phyloP scores from a whole-genome alignment of 2,113 vertebrate genomes.

The Mungos mungo region DNA sequence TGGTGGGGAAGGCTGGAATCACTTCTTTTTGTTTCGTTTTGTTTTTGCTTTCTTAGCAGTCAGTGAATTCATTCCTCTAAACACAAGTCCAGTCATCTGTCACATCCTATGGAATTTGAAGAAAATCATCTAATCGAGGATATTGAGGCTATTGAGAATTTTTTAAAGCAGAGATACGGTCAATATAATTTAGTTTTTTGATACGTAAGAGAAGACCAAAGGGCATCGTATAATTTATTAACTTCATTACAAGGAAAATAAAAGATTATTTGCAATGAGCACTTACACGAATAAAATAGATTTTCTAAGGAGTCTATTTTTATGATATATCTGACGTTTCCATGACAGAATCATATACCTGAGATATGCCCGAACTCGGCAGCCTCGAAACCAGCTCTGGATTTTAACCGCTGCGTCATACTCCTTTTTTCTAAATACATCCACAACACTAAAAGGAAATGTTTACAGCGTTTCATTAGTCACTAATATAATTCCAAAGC shows the following conservation, averaged over 20 bases:
- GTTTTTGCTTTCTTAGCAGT: background rate
- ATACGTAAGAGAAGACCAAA: background rate
- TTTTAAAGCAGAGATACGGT: background rate
- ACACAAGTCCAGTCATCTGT: background rate
- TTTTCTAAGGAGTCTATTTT: background rate
- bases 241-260: background rate
- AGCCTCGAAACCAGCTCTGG: conserved; percentile 94
- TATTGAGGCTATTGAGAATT: background rate
- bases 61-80: background rate
- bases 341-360: conserved; percentile 83
- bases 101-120: background rate
- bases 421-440: conserved; percentile 84
- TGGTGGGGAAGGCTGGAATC: background rate
- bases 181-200: background rate
- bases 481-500: conserved; percentile 4
- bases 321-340: background rate
- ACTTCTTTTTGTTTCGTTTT: background rate
- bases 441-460: conserved; percentile 84
- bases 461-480: conserved; percentile 36
- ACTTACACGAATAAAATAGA: background rate
- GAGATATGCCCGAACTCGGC: conserved; percentile 87
- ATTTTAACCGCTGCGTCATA: conserved; percentile 88
- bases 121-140: background rate
- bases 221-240: background rate
- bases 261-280: background rate